Evolutionary conservation across 2,113 vertebrate genomes (phyloP).

Genomic region (Campylorhamphus procurvoides): DNA sequence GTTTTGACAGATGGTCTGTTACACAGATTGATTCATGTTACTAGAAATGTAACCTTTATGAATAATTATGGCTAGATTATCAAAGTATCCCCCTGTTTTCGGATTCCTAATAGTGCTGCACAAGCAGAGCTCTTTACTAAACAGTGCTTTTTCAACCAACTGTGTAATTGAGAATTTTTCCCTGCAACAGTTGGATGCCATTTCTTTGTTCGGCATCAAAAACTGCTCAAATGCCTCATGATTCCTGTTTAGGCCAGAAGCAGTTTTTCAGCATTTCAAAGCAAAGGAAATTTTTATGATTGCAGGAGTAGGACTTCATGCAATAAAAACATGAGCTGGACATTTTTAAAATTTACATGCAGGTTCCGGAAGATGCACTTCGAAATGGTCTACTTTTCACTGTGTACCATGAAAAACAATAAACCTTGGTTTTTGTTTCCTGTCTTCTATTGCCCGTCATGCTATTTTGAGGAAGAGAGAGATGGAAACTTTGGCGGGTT

Average conservation of each 20-base stretch:
- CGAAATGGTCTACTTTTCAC: background rate
- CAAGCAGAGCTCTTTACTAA: background rate
- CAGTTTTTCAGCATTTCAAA: constrained; percentile 35
- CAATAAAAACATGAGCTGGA: background rate
- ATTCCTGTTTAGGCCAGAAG: constrained; percentile 45
- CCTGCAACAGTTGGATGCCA: constrained; percentile 46
- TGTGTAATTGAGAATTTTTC: constrained; percentile 65
- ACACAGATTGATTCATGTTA: background rate
- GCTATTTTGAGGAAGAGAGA: background rate
- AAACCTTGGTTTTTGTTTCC: background rate
- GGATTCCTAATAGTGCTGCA: background rate
- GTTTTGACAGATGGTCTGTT: background rate
- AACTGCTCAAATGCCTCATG: constrained; percentile 25
- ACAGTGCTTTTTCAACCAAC: constrained; percentile 21
- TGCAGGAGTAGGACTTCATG: background rate
- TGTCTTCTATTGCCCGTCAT: background rate
- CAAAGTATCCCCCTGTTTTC: background rate
- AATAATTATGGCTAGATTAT: background rate
- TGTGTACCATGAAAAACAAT: background rate
- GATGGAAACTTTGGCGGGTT: background rate
- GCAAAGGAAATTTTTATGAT: background rate
- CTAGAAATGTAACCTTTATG: background rate
- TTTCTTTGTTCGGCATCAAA: constrained; percentile 50
- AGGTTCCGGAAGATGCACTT: background rate
- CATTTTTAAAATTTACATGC: background rate